A percentile compares a stretch with the other conserved stretches of the same genome.
Evolutionary conservation across 2,113 vertebrate genomes (phyloP).

Genomic region (Cyrtonyx montezumae): DNA sequence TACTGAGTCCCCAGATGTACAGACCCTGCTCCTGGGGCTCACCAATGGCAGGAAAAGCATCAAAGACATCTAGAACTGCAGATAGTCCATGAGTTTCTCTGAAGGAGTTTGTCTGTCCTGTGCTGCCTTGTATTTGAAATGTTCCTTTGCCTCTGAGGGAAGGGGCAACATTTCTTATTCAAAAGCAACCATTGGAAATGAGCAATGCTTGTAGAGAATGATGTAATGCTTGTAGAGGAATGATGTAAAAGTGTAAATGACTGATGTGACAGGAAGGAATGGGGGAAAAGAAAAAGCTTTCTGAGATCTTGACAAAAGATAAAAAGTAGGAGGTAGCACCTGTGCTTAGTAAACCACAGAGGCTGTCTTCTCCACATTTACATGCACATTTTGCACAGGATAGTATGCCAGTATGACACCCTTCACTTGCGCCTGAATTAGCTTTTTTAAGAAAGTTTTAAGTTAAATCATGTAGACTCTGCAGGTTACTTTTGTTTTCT

Average conservation of each 20-base stretch:
- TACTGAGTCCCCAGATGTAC: rapidly evolving
- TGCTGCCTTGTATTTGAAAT: background rate
- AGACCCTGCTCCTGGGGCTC: background rate
- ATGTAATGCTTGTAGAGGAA: background rate
- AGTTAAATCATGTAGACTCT: background rate
- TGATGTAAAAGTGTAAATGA: background rate
- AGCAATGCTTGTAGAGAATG: background rate
- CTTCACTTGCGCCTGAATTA: background rate
- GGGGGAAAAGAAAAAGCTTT: background rate
- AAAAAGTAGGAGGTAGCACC: background rate
- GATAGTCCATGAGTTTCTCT: background rate
- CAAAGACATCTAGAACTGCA: background rate
- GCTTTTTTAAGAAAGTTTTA: too few species aligned
- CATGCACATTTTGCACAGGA: background rate
- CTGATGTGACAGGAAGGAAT: background rate
- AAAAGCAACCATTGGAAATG: background rate
- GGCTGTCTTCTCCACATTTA: background rate
- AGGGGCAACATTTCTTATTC: background rate
- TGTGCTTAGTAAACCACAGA: background rate
- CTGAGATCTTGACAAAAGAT: background rate
- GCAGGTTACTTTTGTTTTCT: background rate
- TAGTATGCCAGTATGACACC: background rate
- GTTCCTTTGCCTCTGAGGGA: background rate
- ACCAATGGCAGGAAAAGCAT: background rate
- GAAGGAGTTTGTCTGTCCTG: background rate